A percentile compares a stretch with the other conserved stretches of the same genome.
phyloP scores from a whole-genome alignment of 1,140 invertebrate genomes.

The Pectinophora gossypiella region DNA sequence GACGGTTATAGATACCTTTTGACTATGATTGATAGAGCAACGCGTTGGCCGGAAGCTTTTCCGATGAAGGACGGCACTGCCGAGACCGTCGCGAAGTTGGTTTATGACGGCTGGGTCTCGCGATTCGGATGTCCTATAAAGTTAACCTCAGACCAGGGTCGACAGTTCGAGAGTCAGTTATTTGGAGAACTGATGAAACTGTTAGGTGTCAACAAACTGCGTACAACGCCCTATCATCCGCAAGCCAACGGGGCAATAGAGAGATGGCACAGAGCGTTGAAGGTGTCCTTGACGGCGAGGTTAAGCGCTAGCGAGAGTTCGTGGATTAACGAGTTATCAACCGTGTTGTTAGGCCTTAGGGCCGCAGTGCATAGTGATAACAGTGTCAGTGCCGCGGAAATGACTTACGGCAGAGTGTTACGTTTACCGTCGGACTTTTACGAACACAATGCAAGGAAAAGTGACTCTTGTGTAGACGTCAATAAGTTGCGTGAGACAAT shows the following conservation, averaged over 20 bases:
- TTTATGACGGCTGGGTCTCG: neutral
- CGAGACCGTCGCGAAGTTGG: neutral
- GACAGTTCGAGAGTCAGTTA: neutral
- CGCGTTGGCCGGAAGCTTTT: neutral
- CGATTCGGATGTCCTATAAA: neutral
- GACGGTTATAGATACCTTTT: neutral
- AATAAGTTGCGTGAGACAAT: neutral
- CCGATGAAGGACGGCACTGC: neutral
- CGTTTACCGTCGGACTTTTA: neutral
- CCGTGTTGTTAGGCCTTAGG: neutral
- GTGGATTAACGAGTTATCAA: neutral
- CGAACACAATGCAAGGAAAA: neutral
- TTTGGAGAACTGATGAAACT: neutral
- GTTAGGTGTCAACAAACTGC: neutral
- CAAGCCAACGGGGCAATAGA: neutral
- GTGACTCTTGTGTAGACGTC: neutral
- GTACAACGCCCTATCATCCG: neutral
- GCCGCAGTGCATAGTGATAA: neutral
- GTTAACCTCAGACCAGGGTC: neutral
- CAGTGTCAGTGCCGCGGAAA: neutral
- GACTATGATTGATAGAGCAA: neutral
- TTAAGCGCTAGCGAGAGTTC: neutral
- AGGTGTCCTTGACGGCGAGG: neutral
- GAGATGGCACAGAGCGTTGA: neutral
- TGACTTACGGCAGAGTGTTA: neutral